phyloP scores from a whole-genome alignment of 2,797 vertebrate species.

The Dryobates pubescens region DNA sequence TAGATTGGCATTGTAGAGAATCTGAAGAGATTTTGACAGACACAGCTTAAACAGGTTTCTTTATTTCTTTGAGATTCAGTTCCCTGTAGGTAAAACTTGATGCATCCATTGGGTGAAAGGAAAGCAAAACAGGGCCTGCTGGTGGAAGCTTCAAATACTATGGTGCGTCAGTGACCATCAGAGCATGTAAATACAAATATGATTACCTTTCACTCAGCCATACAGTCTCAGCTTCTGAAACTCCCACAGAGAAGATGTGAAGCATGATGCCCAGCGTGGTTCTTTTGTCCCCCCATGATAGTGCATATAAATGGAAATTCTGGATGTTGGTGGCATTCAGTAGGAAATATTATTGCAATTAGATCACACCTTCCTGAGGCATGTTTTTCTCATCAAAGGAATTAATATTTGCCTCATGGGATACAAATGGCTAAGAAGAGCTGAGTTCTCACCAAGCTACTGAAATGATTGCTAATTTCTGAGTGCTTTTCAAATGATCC shows the following conservation, averaged over 20 bases:
- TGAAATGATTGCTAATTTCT: constrained; percentile 32
- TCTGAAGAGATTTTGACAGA: background rate
- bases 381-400: background rate
- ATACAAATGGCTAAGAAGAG: constrained; percentile 11
- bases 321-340: background rate
- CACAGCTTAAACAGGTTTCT: background rate
- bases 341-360: background rate
- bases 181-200: background rate
- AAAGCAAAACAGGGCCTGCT: background rate
- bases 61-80: background rate
- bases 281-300: background rate
- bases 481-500: constrained; percentile 50
- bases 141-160: background rate
- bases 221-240: background rate
- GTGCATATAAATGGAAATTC: background rate
- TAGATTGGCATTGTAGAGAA: background rate
- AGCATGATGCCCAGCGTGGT: background rate
- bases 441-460: background rate
- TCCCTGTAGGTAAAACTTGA: background rate
- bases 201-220: background rate
- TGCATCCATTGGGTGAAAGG: rapidly evolving
- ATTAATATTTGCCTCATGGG: constrained; percentile 36
- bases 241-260: background rate
- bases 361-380: background rate
- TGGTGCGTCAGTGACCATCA: background rate